Evolutionary conservation across 2,113 vertebrate species (phyloP).

Genomic region (Ammospiza nelsoni): DNA sequence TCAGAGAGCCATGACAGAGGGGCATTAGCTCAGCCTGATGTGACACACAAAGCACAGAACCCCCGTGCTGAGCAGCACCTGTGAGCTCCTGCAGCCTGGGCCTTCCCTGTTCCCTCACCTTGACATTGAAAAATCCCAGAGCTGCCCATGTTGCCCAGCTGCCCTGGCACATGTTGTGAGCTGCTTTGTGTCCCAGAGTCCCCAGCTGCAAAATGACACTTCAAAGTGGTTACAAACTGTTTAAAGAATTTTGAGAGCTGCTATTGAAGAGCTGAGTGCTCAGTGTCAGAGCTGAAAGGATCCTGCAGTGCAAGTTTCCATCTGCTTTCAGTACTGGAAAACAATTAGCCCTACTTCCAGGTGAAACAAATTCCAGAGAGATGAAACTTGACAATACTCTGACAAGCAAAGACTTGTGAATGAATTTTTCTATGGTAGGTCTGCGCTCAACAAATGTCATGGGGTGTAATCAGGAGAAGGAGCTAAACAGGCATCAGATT

Average conservation of each 20-base stretch:
- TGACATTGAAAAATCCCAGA: accelerated
- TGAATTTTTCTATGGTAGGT: background rate
- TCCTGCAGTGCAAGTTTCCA: background rate
- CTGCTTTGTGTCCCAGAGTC: accelerated
- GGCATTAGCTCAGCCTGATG: background rate
- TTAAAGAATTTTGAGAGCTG: background rate
- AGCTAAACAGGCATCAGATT: background rate
- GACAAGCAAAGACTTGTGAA: background rate
- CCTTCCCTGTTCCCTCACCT: background rate
- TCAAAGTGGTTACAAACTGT: background rate
- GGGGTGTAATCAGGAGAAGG: accelerated
- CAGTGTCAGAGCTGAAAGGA: background rate
- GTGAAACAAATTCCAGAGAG: background rate
- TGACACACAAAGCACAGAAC: background rate
- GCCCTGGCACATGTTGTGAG: background rate
- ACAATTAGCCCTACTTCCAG: background rate
- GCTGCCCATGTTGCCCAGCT: background rate
- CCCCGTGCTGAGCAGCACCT: accelerated
- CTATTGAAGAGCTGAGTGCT: background rate
- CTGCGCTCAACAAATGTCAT: accelerated
- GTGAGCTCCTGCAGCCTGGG: background rate
- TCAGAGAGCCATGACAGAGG: background rate
- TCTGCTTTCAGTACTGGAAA: background rate
- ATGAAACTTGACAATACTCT: background rate
- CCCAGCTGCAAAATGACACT: background rate